Percentiles rank a stretch among this genome's conserved stretches.
Conservation (phyloP, 2,888 invertebrate species). For the Eristalinus sepulchralis region DNA sequence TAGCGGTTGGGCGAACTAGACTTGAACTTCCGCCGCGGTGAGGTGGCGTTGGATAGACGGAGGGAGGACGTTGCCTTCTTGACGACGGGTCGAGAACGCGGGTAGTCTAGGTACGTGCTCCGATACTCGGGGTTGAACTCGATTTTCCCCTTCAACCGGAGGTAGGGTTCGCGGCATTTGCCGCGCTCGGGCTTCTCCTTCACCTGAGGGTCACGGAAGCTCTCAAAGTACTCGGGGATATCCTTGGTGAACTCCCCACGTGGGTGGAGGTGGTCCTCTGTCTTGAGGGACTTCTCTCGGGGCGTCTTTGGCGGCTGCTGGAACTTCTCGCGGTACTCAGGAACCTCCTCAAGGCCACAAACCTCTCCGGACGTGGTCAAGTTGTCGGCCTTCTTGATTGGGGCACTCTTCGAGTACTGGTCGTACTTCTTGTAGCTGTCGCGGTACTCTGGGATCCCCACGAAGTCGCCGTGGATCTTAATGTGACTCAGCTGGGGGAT, state of each 20-base stretch:
- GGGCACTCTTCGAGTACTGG: slow-evolving; percentile 79
- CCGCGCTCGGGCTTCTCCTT: slow-evolving; percentile 79
- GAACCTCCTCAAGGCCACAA: slow-evolving; percentile 72
- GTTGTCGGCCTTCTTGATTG: slow-evolving; percentile 80
- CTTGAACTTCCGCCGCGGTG: slow-evolving; percentile 70
- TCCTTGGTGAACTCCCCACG: slow-evolving; percentile 78
- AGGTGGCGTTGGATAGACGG: slow-evolving; percentile 76
- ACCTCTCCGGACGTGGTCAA: slow-evolving; percentile 77
- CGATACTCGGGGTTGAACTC: slow-evolving; percentile 81
- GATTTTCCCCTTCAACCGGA: slow-evolving; percentile 79
- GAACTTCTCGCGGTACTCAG: slow-evolving; percentile 79
- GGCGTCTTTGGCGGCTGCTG: slow-evolving; percentile 75
- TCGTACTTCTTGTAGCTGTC: slow-evolving; percentile 80
- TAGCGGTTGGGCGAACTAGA: slow-evolving; percentile 72
- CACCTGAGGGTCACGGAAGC: slow-evolving; percentile 79
- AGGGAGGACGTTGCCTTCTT: slow-evolving; percentile 79
- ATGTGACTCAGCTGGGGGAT: slow-evolving; percentile 80
- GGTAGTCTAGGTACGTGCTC: slow-evolving; percentile 79
- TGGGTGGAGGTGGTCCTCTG: slow-evolving; percentile 77
- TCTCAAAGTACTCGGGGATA: slow-evolving; percentile 80
- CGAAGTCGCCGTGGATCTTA: slow-evolving; percentile 78
- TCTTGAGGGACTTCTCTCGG: slow-evolving; percentile 76
- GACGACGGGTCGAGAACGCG: slow-evolving; percentile 78
- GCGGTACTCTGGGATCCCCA: slow-evolving; percentile 78
- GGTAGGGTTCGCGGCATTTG: slow-evolving; percentile 78